These are phyloP conservation scores for Porites australiensis DNA, from an alignment of 64 coral and sea anemone genomes.

Conservation along the genomic window DNA sequence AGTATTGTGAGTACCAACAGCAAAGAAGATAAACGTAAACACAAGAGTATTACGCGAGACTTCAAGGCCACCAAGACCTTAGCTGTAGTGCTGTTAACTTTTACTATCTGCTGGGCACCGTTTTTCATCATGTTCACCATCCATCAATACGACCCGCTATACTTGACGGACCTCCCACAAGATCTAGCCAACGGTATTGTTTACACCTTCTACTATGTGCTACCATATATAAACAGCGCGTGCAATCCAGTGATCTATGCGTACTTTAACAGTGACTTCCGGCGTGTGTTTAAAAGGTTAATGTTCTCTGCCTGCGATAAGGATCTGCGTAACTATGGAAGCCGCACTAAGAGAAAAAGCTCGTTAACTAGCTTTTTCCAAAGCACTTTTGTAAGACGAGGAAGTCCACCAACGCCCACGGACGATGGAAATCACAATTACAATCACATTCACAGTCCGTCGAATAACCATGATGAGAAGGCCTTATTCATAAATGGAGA, in stretches of 20 bases:
- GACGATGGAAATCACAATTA: neutral
- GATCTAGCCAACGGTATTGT: neutral
- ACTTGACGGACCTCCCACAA: neutral
- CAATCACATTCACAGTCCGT: neutral
- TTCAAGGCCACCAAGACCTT: slow-evolving; percentile 95
- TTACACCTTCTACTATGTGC: slow-evolving; percentile 35
- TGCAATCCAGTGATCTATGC: slow-evolving; percentile 95
- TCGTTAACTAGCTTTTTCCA: slow-evolving; percentile 34
- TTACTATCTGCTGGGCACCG: slow-evolving; percentile 85
- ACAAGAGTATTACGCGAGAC: slow-evolving; percentile 56
- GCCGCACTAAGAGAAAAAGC: slow-evolving; percentile 3
- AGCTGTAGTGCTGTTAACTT: slow-evolving; percentile 78
- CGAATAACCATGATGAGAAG: neutral
- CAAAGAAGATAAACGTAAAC: slow-evolving; percentile 79
- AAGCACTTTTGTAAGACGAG: slow-evolving; percentile 9
- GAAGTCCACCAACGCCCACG: neutral
- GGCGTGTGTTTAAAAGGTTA: slow-evolving; percentile 82
- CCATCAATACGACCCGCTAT: slow-evolving; percentile 26
- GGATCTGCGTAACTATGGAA: neutral
- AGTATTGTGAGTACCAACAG: slow-evolving; percentile 20
- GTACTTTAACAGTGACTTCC: slow-evolving; percentile 89
- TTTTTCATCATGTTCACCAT: slow-evolving; percentile 88
- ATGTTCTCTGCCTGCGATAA: slow-evolving; percentile 38
- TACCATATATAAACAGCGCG: slow-evolving; percentile 85
- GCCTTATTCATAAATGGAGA: neutral